Evolutionary conservation across 2,888 invertebrate genomes (phyloP).

Genomic region (Drosophila paucipuncta): DNA sequence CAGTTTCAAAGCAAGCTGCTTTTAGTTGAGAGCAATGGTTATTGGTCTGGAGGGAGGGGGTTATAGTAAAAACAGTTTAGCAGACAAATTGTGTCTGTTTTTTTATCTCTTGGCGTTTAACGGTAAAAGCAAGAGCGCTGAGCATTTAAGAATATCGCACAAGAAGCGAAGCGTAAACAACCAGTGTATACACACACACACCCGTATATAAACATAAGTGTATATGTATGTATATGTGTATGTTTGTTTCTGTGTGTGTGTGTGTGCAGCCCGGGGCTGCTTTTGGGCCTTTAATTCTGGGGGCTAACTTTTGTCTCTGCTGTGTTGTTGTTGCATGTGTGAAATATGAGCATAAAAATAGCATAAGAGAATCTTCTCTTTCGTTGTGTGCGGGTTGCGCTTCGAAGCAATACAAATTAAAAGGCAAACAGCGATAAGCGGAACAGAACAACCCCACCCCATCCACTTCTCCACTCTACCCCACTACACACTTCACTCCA

Average conservation of each 20-base stretch:
- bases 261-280: slow-evolving; percentile 50
- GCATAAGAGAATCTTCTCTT: slow-evolving; percentile 55
- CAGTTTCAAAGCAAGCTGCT: slow-evolving; percentile 31
- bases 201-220: not conserved
- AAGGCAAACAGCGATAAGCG: slow-evolving; percentile 79
- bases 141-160: slow-evolving; percentile 41
- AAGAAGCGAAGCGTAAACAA: slow-evolving; percentile 50
- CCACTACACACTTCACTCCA: not conserved
- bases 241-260: slow-evolving; percentile 2
- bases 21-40: slow-evolving; percentile 5
- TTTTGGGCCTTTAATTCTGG: slow-evolving; percentile 39
- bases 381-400: slow-evolving; percentile 52
- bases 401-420: slow-evolving; percentile 75
- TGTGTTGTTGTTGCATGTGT: slow-evolving; percentile 54
- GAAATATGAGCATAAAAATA: slow-evolving; percentile 75
- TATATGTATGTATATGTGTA: not conserved
- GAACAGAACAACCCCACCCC: slow-evolving; percentile 19
- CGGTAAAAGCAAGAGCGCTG: slow-evolving; percentile 30
- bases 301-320: slow-evolving; percentile 34
- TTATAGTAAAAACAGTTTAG: slow-evolving; percentile 25
- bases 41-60: not conserved
- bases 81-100: slow-evolving; percentile 25
- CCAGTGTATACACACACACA: slow-evolving; percentile 3
- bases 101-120: slow-evolving; percentile 21
- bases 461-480: slow-evolving; percentile 4